A percentile compares a stretch with the other conserved stretches of the same genome.
Evolutionary conservation across 2,888 invertebrate genomes (phyloP).

Genomic region (Heliconius hortense): DNA sequence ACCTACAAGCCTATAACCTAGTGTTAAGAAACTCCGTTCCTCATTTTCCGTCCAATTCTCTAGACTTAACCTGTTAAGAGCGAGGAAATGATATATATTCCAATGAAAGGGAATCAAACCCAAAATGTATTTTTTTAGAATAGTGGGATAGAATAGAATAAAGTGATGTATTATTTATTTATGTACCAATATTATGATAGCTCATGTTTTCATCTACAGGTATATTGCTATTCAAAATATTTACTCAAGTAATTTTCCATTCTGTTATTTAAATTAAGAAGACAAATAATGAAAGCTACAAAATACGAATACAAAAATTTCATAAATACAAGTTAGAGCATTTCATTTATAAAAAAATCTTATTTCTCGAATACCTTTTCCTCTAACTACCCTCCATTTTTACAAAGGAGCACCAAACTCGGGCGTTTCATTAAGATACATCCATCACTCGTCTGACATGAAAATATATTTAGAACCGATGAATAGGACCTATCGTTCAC

Average conservation of each 20-base stretch:
- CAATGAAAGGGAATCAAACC: too few species aligned
- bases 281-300: neutral
- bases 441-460: constrained; percentile 49
- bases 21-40: too few species aligned
- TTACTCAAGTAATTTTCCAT: neutral
- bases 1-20: too few species aligned
- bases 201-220: neutral
- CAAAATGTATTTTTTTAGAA: too few species aligned
- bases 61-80: too few species aligned
- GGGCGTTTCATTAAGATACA: constrained; percentile 26
- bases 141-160: too few species aligned
- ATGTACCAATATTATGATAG: neutral
- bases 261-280: neutral
- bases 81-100: too few species aligned
- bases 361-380: constrained; percentile 10
- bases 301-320: neutral
- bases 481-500: constrained; percentile 70
- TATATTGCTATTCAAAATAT: neutral
- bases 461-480: constrained; percentile 47
- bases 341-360: neutral
- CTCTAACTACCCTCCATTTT: constrained; percentile 9
- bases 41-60: too few species aligned
- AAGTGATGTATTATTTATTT: too few species aligned
- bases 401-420: constrained; percentile 12
- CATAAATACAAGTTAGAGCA: neutral